A percentile compares a stretch with the other conserved stretches of the same genome.
phyloP scores from a whole-genome alignment of 1,140 invertebrate species.

The Octopus bimaculoides region DNA sequence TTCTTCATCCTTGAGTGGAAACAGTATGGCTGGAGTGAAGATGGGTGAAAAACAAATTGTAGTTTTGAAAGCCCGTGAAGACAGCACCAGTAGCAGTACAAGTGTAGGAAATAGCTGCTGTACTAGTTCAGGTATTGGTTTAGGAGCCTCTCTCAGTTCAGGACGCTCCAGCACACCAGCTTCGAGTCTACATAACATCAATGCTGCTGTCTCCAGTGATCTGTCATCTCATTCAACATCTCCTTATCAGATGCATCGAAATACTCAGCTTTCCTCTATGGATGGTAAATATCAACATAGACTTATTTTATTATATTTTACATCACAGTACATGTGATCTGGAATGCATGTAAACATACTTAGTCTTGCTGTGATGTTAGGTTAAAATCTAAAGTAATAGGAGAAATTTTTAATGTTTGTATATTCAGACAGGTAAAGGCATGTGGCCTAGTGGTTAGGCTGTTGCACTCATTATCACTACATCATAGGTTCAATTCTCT shows the following conservation, averaged over 20 bases:
- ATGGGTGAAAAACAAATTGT: slow-evolving; percentile 24
- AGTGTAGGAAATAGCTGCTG: not conserved
- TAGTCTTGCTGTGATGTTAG: too few relatives aligned
- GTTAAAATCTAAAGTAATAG: too few relatives aligned
- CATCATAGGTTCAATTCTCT: too few relatives aligned
- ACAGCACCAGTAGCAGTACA: not conserved
- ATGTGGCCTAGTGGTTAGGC: too few relatives aligned
- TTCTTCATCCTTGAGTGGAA: not conserved
- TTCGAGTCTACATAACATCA: slow-evolving; percentile 14
- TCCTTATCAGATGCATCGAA: slow-evolving; percentile 1
- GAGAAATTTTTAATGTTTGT: too few relatives aligned
- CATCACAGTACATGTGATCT: too few relatives aligned
- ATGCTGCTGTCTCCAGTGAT: slow-evolving; percentile 8
- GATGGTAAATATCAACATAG: not conserved
- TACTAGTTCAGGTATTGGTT: not conserved
- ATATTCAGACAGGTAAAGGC: too few relatives aligned
- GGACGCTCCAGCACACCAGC: slow-evolving; percentile 9
- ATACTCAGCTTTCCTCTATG: not conserved
- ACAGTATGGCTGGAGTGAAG: not conserved
- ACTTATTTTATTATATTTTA: not conserved
- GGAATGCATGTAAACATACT: too few relatives aligned
- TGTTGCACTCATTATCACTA: too few relatives aligned
- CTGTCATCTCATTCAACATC: slow-evolving; percentile 5
- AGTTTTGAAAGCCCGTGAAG: slow-evolving; percentile 26
- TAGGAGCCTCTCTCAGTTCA: not conserved